phyloP scores from a whole-genome alignment of 2,888 invertebrate genomes.

The Nesidiocoris tenuis region DNA sequence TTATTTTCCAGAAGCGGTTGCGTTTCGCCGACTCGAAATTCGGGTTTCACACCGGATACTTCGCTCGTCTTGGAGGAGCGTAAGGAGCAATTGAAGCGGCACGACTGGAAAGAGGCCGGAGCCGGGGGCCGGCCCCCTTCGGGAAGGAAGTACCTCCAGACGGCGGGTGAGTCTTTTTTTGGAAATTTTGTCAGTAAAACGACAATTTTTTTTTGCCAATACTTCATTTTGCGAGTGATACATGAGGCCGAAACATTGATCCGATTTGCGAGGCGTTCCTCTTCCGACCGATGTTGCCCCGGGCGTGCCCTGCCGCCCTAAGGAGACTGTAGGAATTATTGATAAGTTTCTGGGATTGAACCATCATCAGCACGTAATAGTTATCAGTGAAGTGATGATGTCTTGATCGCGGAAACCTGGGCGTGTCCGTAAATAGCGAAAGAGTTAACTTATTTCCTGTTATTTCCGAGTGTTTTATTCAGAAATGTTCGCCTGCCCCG shows the following conservation, averaged over 20 bases:
- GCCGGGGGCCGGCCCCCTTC: conserved; percentile 38
- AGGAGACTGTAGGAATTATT: too few species aligned
- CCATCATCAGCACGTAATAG: too few species aligned
- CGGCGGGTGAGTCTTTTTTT: conserved; percentile 2
- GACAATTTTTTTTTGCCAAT: not conserved
- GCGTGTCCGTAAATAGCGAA: too few species aligned
- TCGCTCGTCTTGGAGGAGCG: conserved; percentile 47
- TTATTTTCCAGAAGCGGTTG: conserved; percentile 14
- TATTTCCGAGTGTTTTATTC: too few species aligned
- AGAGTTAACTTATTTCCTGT: too few species aligned
- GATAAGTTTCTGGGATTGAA: too few species aligned
- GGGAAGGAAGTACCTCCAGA: conserved; percentile 35
- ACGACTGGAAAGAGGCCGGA: conserved; percentile 45
- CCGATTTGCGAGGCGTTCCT: too few species aligned
- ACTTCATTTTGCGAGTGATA: not conserved
- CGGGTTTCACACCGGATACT: conserved; percentile 44
- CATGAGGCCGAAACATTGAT: too few species aligned
- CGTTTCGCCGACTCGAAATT: conserved; percentile 5
- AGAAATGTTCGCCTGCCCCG: too few species aligned
- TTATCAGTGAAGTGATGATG: too few species aligned
- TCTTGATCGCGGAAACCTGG: not conserved
- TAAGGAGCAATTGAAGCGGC: conserved; percentile 44
- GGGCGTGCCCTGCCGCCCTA: too few species aligned
- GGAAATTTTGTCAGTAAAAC: not conserved
- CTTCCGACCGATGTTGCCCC: too few species aligned